These are phyloP conservation scores for Bubo bubo DNA, from an alignment of 2,113 vertebrate species.

Conservation along the genomic window DNA sequence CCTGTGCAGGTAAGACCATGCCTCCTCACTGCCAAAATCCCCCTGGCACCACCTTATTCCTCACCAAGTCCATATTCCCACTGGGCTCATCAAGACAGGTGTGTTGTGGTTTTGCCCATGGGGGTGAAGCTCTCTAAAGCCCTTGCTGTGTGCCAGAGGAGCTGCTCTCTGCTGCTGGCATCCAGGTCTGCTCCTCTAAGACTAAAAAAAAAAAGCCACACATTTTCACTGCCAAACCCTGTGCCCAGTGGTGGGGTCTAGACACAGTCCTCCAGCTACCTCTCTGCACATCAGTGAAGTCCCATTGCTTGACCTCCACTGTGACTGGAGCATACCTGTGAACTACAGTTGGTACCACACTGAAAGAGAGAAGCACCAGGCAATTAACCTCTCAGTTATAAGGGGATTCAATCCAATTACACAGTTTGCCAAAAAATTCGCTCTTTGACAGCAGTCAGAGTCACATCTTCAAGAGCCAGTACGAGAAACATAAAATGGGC, in stretches of 20 bases:
- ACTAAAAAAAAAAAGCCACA: neutral
- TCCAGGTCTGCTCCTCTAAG: neutral
- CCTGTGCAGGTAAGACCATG: neutral
- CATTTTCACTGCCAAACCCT: neutral
- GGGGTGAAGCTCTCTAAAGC: neutral
- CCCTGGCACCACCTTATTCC: neutral
- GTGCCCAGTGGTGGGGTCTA: rapidly evolving
- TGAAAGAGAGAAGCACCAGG: neutral
- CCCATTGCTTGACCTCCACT: neutral
- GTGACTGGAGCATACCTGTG: neutral
- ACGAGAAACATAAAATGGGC: neutral
- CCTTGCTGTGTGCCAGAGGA: neutral
- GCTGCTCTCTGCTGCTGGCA: neutral
- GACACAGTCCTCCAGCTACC: neutral
- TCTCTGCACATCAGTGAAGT: neutral
- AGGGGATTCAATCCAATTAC: neutral
- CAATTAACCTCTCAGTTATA: neutral
- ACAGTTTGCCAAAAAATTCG: neutral
- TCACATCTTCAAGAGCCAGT: neutral
- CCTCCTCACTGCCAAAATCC: neutral
- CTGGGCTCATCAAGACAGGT: neutral
- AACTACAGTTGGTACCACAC: neutral
- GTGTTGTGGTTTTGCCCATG: neutral
- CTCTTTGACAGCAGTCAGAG: neutral
- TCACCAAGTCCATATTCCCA: neutral